phyloP scores from a whole-genome alignment of 2,113 vertebrate genomes.

The Ochotona curzoniae region DNA sequence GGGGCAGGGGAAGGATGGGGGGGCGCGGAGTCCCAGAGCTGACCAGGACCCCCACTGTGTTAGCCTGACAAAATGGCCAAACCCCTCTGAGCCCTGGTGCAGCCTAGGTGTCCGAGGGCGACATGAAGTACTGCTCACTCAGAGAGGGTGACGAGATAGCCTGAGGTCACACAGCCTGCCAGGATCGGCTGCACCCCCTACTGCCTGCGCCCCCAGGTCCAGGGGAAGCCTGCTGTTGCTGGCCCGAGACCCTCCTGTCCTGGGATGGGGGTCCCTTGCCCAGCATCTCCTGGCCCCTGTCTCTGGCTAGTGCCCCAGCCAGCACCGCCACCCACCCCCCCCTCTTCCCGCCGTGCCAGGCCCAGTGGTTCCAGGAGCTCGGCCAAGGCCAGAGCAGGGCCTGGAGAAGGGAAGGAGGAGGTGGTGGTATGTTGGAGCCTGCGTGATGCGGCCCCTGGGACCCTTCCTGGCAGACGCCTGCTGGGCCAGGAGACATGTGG shows the following conservation, averaged over 20 bases:
- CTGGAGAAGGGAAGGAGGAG: too few species aligned
- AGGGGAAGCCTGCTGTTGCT: background rate
- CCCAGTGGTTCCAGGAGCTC: constrained; percentile 56
- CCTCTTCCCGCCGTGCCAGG: background rate
- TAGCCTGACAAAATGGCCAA: too few species aligned
- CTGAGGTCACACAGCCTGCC: constrained; percentile 4
- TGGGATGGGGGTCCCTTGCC: background rate
- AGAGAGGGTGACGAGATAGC: background rate
- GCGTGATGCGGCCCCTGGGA: background rate
- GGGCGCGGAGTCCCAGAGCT: too few species aligned
- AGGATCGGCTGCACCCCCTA: too few species aligned
- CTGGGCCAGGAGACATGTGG: constrained; percentile 64
- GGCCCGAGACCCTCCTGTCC: too few species aligned
- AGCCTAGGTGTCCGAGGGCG: too few species aligned
- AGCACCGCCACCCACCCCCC: background rate
- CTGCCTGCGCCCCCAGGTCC: background rate
- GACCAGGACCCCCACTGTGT: too few species aligned
- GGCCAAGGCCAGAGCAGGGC: constrained; percentile 47
- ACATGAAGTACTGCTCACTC: too few species aligned
- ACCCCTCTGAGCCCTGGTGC: too few species aligned
- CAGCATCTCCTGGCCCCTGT: background rate
- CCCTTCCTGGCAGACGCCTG: constrained; percentile 61
- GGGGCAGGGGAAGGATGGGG: too few species aligned
- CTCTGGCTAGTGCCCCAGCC: background rate
- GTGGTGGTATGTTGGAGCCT: constrained; percentile 4